Evolutionary conservation across 2,113 vertebrate genomes (phyloP).

Genomic region (Mobula birostris): DNA sequence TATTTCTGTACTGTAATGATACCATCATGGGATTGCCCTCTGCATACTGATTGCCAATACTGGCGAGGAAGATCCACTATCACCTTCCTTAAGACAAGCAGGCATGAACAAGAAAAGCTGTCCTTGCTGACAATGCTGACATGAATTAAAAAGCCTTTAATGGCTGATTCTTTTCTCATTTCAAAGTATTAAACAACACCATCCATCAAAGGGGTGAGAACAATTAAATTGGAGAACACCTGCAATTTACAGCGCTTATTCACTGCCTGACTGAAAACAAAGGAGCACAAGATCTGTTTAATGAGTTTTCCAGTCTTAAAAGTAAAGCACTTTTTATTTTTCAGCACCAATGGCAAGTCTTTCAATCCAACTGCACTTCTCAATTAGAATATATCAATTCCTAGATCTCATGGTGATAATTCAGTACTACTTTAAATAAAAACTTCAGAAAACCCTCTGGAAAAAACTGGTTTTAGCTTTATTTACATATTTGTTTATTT

Average conservation of each 20-base stretch:
- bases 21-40: neutral
- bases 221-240: conserved; percentile 9
- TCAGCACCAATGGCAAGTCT: neutral
- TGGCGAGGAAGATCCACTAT: neutral
- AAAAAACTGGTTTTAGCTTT: neutral
- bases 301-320: neutral
- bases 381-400: neutral
- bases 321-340: neutral
- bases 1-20: neutral
- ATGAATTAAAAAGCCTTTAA: neutral
- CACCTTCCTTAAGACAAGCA: neutral
- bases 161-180: neutral
- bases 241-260: neutral
- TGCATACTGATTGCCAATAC: too few relatives aligned
- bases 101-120: neutral
- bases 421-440: neutral
- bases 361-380: neutral
- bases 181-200: neutral
- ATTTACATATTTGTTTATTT: too few relatives aligned
- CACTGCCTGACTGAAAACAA: neutral
- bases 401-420: neutral
- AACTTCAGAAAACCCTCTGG: too few relatives aligned
- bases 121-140: neutral
- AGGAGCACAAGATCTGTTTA: neutral
- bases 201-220: neutral